A percentile compares a stretch with the other conserved stretches of the same genome.
Evolutionary conservation across 2,113 vertebrate species (phyloP).

Genomic region (Leucoraja erinaceus): DNA sequence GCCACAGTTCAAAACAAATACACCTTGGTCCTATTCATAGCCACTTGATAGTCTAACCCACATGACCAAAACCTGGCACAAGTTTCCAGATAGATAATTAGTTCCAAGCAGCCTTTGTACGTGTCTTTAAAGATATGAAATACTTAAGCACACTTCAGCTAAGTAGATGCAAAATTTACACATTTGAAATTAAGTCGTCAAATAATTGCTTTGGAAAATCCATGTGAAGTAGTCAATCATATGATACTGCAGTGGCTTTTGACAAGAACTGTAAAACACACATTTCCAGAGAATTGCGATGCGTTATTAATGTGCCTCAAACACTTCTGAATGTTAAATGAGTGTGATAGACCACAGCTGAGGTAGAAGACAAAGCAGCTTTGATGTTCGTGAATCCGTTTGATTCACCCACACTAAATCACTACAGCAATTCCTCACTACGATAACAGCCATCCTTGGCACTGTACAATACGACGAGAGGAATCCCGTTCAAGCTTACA

Average conservation of each 20-base stretch:
- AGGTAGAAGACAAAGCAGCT: not conserved
- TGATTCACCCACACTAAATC: not conserved
- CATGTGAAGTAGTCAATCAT: conserved; percentile 3
- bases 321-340: conserved; percentile 24
- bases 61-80: not conserved
- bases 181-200: not conserved
- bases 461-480: not conserved
- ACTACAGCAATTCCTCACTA: not conserved
- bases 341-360: too few relatives aligned
- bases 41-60: not conserved
- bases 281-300: not conserved
- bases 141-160: not conserved
- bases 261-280: not conserved
- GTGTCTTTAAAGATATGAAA: not conserved
- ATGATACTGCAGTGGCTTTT: not conserved
- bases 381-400: not conserved
- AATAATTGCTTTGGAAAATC: not conserved
- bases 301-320: conserved; percentile 20
- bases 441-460: not conserved
- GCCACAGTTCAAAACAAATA: not conserved
- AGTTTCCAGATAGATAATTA: not conserved
- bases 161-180: not conserved
- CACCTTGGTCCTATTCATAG: not conserved
- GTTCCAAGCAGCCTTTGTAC: not conserved
- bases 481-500: not conserved